Evolutionary conservation across 2,797 vertebrate genomes (phyloP), one percentile per base, ranked within the genome.

Genomic region (Cynopterus sphinx): DNA sequence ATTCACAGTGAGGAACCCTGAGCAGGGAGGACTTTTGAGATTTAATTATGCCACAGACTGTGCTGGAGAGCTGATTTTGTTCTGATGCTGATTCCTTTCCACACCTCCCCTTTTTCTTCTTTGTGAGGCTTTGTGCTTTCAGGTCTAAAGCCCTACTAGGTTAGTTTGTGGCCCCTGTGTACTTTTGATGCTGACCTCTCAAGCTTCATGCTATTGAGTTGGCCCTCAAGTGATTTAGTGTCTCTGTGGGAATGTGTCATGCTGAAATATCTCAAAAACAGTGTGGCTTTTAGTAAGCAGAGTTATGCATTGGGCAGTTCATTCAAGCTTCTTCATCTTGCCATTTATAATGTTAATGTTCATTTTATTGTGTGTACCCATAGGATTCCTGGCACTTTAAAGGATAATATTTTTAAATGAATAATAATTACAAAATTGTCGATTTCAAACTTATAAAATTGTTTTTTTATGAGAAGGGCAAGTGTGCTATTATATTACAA

Each of bases 1-100:
- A 26, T 96, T 98, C 96, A 93, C 96, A 97, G 96, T 89, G 86
- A 97, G 97, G 97, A 95, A 90, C 89, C 97, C 94, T 94, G 97
- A 94, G 86, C 90, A 71, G 17, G 17, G 94, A 94, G 90, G 95
- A 95, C 97, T 96, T 98, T 83, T 94, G 96, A 97, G 98, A 87
- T 98, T 96, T 97, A 96, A 97, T 98, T 97, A 97, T 96, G 94
- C 67, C 90, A 88, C 95, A 90, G 87, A 59, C 97, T 95, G 83
- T 70, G 68, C 95, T 96, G 93, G 95, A 96, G 87, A 97, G 94
- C 86, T 96, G 82, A 93, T 97, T 98, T 97, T 95, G 94, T 92
- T 92, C 82, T 94, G 89, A 43, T 96, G 96, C 67, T 41, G 33
- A 24, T 63, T 90, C 74, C 86, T 97, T 90, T 57, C 67, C 19